phyloP scores from a whole-genome alignment of 2,797 vertebrate genomes.

The Mormyrus hasselquistii region DNA sequence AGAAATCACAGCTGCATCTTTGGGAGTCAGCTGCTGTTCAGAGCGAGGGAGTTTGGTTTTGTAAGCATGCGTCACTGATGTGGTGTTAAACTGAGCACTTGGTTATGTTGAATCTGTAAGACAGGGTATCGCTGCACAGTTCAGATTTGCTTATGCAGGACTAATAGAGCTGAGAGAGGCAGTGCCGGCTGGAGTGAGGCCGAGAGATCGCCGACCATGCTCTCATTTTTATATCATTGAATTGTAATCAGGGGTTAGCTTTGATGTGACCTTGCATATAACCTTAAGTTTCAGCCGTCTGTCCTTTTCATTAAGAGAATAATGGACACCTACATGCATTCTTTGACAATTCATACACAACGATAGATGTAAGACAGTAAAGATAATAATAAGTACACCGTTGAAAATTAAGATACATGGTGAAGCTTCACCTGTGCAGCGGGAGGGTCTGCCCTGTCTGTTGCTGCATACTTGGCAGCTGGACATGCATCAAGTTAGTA shows the following conservation, averaged over 20 bases:
- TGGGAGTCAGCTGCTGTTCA: neutral
- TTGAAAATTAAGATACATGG: neutral
- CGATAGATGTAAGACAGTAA: neutral
- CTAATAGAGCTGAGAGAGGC: neutral
- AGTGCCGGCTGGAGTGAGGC: neutral
- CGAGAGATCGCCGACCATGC: too few relatives aligned
- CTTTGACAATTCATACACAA: neutral
- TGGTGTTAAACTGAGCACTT: neutral
- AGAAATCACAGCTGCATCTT: conserved; percentile 20
- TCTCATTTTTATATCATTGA: neutral
- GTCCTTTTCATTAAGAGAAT: neutral
- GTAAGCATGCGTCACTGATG: neutral
- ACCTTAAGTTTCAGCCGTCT: neutral
- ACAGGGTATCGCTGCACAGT: neutral
- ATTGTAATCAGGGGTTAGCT: neutral
- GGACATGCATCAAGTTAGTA: neutral
- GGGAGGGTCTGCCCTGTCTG: neutral
- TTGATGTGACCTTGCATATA: neutral
- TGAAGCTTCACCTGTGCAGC: neutral
- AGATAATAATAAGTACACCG: neutral
- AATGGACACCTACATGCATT: neutral
- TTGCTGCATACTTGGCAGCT: neutral
- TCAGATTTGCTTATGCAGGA: neutral
- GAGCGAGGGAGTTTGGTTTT: neutral
- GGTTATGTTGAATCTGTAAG: neutral